Conservation (phyloP, 2,888 invertebrate species). For the Lasiommata megera region DNA sequence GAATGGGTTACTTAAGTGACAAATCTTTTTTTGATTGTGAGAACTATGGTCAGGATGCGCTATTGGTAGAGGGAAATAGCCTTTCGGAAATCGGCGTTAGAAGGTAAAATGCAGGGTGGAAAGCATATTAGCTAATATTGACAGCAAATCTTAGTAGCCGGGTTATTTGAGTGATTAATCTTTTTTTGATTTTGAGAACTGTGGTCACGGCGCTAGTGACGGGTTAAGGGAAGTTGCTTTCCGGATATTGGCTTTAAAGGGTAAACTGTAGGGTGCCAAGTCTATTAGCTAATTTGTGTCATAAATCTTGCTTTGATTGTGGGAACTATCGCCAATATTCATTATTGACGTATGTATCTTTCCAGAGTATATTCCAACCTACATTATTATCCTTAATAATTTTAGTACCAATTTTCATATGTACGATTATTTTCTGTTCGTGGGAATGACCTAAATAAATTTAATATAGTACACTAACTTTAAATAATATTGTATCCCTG, state of each 20-base stretch:
- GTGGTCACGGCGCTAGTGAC: neutral
- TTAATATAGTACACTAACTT: no score
- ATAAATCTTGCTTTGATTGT: no score
- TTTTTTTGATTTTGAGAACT: conserved; percentile 7
- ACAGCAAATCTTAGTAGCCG: neutral
- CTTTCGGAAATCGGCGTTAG: conserved; percentile 33
- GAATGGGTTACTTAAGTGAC: conserved; percentile 59
- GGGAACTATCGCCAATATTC: no score
- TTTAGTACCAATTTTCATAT: no score
- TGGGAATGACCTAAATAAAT: no score
- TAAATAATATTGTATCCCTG: no score
- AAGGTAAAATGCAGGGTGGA: conserved; percentile 14
- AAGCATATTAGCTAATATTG: conserved; percentile 5
- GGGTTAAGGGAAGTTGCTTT: neutral
- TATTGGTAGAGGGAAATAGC: conserved; percentile 40
- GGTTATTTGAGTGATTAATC: neutral
- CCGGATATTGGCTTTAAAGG: no score
- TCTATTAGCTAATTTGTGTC: no score
- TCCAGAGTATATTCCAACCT: no score
- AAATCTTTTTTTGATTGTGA: conserved; percentile 80
- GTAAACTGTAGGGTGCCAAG: no score
- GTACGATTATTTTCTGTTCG: no score
- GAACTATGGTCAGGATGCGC: conserved; percentile 58
- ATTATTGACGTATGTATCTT: no score
- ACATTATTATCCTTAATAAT: neutral